A percentile compares a stretch with the other conserved stretches of the same genome.
phyloP scores from a whole-genome alignment of 2,797 vertebrate species.

The Peromyscus nudipes region DNA sequence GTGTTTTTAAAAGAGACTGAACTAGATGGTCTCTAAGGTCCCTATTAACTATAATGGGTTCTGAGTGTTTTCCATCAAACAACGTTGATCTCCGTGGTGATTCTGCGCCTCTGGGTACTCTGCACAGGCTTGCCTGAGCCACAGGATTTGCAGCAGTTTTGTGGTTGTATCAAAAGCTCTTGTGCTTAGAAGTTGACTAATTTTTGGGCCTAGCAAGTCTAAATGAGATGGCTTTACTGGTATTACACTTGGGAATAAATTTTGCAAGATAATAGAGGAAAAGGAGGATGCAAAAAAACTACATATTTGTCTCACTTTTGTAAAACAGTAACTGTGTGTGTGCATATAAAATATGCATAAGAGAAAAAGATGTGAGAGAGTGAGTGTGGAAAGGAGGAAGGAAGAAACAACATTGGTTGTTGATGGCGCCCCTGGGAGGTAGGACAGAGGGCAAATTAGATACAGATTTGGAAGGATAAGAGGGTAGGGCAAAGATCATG shows the following conservation, averaged over 20 bases:
- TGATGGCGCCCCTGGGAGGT: not conserved
- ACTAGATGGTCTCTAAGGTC: not conserved
- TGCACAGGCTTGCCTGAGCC: constrained; percentile 31
- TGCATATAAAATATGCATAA: constrained; percentile 15
- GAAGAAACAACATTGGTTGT: not conserved
- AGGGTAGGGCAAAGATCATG: not conserved
- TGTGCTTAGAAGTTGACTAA: constrained; percentile 8
- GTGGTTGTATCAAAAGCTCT: constrained; percentile 56
- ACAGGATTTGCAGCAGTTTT: constrained; percentile 47
- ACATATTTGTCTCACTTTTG: constrained; percentile 1
- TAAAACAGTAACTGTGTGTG: constrained; percentile 24
- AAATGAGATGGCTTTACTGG: not conserved
- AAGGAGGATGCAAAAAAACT: constrained; percentile 5
- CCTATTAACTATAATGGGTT: not conserved
- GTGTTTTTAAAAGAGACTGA: not conserved
- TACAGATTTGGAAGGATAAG: not conserved
- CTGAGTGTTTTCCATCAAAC: not conserved
- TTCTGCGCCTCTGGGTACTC: not conserved
- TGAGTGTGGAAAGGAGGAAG: not conserved
- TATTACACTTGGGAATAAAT: constrained; percentile 19
- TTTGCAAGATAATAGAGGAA: constrained; percentile 14
- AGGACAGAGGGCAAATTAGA: not conserved
- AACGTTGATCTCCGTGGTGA: constrained; percentile 38
- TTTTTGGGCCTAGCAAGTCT: not conserved
- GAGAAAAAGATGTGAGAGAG: not conserved